A percentile compares a stretch with the other conserved stretches of the same genome.
phyloP scores from a whole-genome alignment of 1,140 invertebrate species.

The Aphelenchoides besseyi region DNA sequence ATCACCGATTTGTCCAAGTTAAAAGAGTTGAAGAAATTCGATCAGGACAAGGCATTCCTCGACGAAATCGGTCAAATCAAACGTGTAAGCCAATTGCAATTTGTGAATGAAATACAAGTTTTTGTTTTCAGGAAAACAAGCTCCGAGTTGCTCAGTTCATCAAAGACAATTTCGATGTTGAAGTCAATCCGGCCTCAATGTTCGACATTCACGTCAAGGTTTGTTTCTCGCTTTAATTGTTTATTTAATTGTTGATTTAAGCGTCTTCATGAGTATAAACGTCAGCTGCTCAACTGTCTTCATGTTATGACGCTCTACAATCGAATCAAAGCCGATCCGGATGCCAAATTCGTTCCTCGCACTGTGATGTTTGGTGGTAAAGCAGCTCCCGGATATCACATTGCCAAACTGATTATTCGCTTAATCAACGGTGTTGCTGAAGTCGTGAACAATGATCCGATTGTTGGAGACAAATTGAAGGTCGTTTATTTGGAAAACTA shows the following conservation, averaged over 20 bases:
- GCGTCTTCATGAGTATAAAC: constrained; percentile 97
- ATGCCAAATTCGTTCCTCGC: constrained; percentile 75
- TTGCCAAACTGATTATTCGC: constrained; percentile 97
- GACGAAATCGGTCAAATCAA: constrained; percentile 86
- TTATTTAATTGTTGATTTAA: constrained; percentile 72
- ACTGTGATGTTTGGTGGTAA: constrained; percentile 98
- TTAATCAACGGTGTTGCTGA: constrained; percentile 85
- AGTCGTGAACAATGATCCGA: constrained; percentile 93
- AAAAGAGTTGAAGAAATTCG: constrained; percentile 76
- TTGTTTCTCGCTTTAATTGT: not conserved
- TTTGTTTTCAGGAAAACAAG: constrained; percentile 77
- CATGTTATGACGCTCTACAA: constrained; percentile 97
- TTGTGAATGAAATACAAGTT: constrained; percentile 5
- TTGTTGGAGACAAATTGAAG: constrained; percentile 91
- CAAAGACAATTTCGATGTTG: constrained; percentile 81
- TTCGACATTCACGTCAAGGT: constrained; percentile 46
- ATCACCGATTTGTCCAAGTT: constrained; percentile 81
- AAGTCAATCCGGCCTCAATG: constrained; percentile 77
- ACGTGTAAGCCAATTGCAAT: constrained; percentile 14
- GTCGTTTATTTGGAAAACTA: constrained; percentile 94
- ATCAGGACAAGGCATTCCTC: constrained; percentile 82
- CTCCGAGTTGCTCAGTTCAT: constrained; percentile 79
- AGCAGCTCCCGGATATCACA: constrained; percentile 76
- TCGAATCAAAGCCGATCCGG: constrained; percentile 88
- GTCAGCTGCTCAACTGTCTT: constrained; percentile 89